Conservation (phyloP, 2,888 invertebrate genomes). For the Phorcus lineatus region DNA sequence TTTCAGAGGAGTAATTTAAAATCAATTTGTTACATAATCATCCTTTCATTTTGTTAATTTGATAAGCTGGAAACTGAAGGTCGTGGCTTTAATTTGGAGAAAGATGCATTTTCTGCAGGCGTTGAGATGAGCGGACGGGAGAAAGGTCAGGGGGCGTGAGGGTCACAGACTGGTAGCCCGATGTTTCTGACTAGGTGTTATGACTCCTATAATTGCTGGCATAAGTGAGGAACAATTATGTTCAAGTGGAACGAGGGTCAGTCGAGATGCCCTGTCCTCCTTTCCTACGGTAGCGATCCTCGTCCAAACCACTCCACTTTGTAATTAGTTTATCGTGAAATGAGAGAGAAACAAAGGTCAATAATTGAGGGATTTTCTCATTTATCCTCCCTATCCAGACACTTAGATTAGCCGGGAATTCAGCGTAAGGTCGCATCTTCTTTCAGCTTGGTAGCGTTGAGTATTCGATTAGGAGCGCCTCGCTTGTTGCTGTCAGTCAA, state of each 20-base stretch:
- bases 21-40: too few species aligned
- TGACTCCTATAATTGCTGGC: background rate
- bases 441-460: background rate
- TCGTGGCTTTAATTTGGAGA: too few species aligned
- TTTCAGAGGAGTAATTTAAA: too few species aligned
- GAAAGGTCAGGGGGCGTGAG: too few species aligned
- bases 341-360: slow-evolving; percentile 20
- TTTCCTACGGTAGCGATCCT: background rate
- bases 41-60: too few species aligned
- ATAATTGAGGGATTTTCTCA: slow-evolving; percentile 19
- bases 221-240: slow-evolving; percentile 8
- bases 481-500: background rate
- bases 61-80: too few species aligned
- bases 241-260: background rate
- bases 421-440: slow-evolving; percentile 14
- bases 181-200: too few species aligned
- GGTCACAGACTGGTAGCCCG: too few species aligned
- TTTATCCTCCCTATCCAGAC: slow-evolving; percentile 13
- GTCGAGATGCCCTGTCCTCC: background rate
- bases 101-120: too few species aligned
- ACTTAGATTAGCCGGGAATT: slow-evolving; percentile 9
- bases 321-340: slow-evolving; percentile 25
- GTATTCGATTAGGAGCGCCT: background rate
- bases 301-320: background rate
- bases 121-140: too few species aligned